Percentiles rank a stretch among this genome's conserved stretches.
Evolutionary conservation across 2,888 invertebrate genomes (phyloP).

Genomic region (Eremobia ochroleuca): DNA sequence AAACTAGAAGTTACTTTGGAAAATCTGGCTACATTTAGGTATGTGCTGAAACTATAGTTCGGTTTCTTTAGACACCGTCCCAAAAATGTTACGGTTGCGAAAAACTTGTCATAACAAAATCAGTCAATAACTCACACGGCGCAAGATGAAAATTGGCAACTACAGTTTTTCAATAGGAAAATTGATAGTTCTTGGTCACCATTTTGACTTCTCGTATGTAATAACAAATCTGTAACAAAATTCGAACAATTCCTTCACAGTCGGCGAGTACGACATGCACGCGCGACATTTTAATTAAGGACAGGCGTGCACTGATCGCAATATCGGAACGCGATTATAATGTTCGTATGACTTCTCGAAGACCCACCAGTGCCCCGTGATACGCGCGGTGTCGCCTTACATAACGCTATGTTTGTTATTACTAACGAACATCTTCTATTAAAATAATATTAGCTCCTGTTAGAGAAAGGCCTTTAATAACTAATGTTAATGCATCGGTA

Average conservation of each 20-base stretch:
- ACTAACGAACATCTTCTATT: conserved; percentile 63
- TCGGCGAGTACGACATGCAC: conserved; percentile 24
- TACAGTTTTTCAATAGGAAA: background rate
- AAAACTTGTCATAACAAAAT: background rate
- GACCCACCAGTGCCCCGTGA: conserved; percentile 85
- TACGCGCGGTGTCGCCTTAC: conserved; percentile 86
- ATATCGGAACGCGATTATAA: conserved; percentile 91
- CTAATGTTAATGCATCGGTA: conserved; percentile 45
- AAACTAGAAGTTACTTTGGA: background rate
- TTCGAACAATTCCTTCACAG: background rate
- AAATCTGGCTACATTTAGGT: background rate
- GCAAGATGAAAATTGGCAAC: background rate
- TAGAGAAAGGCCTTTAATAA: conserved; percentile 47
- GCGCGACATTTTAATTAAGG: conserved; percentile 85
- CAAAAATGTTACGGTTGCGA: background rate
- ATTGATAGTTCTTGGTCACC: background rate
- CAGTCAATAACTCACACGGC: background rate
- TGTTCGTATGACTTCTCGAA: conserved; percentile 90
- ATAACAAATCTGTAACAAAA: background rate
- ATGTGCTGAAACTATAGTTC: background rate
- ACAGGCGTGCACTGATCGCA: conserved; percentile 88
- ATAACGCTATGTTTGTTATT: conserved; percentile 81
- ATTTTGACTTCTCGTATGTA: background rate
- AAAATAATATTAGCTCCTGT: conserved; percentile 49
- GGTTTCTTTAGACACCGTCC: rapidly evolving